These are phyloP conservation scores for Vandiemenella viatica DNA, from an alignment of 2,888 invertebrate genomes.

Conservation along the genomic window DNA sequence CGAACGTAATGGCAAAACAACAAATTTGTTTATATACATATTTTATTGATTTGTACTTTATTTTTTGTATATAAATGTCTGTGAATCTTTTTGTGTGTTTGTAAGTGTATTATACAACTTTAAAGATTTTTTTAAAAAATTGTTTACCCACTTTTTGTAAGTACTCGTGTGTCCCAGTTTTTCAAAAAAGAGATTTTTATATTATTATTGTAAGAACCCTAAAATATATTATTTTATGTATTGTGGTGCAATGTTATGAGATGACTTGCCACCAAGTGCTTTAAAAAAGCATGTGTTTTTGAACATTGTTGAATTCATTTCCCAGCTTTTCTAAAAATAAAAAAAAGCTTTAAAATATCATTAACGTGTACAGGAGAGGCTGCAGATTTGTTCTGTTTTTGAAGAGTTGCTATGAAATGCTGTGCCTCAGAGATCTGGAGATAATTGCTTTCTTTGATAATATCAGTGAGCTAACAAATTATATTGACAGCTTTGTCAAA, in stretches of 20 bases:
- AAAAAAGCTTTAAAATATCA: not conserved
- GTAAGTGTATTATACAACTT: not conserved
- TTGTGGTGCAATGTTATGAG: not conserved
- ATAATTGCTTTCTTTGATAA: not conserved
- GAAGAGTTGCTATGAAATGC: not conserved
- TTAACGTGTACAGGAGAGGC: not conserved
- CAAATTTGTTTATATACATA: constrained; percentile 6
- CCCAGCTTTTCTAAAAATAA: not conserved
- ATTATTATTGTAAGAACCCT: not conserved
- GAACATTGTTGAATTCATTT: not conserved
- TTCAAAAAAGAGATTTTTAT: not conserved
- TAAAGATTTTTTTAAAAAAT: not conserved
- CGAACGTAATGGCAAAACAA: constrained; percentile 7
- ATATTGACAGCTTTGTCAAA: too few species aligned
- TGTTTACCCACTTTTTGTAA: not conserved
- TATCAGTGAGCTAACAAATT: not conserved
- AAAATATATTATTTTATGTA: not conserved
- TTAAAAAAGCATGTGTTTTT: not conserved
- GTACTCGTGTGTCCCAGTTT: not conserved
- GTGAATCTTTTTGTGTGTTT: not conserved
- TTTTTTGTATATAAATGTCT: constrained; percentile 9
- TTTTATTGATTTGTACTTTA: constrained; percentile 12
- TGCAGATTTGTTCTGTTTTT: not conserved
- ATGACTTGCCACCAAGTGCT: not conserved
- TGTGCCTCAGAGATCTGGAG: too few species aligned